Evolutionary conservation across 2,797 vertebrate species (phyloP).

Genomic region (Parambassis ranga): DNA sequence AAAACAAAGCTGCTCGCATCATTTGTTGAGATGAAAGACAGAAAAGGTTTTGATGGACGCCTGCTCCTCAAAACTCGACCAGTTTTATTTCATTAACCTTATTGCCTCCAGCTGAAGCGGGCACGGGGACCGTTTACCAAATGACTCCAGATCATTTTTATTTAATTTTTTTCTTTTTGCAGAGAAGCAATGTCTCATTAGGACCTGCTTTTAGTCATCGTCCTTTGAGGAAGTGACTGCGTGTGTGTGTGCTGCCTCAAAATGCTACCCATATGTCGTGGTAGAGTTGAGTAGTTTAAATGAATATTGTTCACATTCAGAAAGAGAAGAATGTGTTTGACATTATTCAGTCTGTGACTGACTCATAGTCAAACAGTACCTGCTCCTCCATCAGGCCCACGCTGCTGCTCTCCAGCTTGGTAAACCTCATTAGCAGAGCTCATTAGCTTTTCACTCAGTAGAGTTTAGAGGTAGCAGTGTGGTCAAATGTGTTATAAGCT

Average conservation of each 20-base stretch:
- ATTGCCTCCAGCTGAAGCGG: neutral
- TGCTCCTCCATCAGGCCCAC: slow-evolving; percentile 12
- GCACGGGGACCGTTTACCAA: neutral
- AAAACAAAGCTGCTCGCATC: neutral
- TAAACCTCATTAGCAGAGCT: slow-evolving; percentile 39
- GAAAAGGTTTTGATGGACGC: neutral
- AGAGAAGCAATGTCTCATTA: slow-evolving; percentile 19
- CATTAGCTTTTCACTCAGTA: slow-evolving; percentile 35
- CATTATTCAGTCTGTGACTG: neutral
- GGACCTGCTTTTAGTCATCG: slow-evolving; percentile 49
- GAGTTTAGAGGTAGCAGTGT: slow-evolving; percentile 18
- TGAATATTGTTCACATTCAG: neutral
- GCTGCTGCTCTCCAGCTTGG: neutral
- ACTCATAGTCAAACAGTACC: slow-evolving; percentile 13
- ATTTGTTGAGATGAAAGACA: neutral
- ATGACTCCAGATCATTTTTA: slow-evolving; percentile 22
- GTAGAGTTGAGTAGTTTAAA: too few species aligned
- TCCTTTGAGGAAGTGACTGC: slow-evolving; percentile 44
- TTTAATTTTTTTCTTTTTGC: slow-evolving; percentile 23
- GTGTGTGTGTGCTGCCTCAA: slow-evolving; percentile 5
- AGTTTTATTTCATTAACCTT: neutral
- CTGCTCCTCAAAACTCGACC: neutral
- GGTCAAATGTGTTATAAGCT: slow-evolving; percentile 22
- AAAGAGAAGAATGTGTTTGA: neutral
- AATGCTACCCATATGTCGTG: slow-evolving; percentile 10